Percentiles rank a stretch among this genome's conserved stretches.
Conservation (phyloP, 2,888 invertebrate species). For the Drosophila neotestacea region DNA sequence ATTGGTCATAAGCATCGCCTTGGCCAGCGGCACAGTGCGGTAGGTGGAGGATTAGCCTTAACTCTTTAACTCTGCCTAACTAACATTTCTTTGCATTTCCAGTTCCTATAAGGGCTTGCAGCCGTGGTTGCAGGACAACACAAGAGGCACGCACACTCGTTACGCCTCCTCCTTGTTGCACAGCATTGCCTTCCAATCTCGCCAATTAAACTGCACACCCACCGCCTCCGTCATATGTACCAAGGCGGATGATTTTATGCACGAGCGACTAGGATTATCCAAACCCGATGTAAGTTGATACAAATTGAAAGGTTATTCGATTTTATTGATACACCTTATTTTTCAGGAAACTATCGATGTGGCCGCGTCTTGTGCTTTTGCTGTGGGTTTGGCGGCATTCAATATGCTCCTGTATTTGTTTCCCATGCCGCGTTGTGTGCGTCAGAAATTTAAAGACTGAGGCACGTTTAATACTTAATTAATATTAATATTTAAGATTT, state of each 20-base stretch:
- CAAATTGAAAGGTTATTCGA: neutral
- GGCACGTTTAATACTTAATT: neutral
- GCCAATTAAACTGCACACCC: slow-evolving; percentile 86
- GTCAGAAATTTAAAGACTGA: slow-evolving; percentile 92
- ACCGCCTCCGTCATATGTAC: slow-evolving; percentile 85
- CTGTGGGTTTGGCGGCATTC: slow-evolving; percentile 91
- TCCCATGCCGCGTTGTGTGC: slow-evolving; percentile 93
- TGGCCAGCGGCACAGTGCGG: slow-evolving; percentile 93
- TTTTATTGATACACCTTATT: neutral
- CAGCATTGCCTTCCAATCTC: slow-evolving; percentile 89
- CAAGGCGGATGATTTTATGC: slow-evolving; percentile 84
- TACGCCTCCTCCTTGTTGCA: slow-evolving; percentile 92
- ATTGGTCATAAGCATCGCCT: slow-evolving; percentile 89
- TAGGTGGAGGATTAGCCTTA: slow-evolving; percentile 81
- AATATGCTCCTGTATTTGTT: slow-evolving; percentile 94
- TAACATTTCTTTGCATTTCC: slow-evolving; percentile 35
- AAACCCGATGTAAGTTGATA: slow-evolving; percentile 83
- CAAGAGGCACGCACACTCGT: slow-evolving; percentile 91
- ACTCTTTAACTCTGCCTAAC: no score
- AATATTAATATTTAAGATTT: slow-evolving; percentile 6
- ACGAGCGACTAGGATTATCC: slow-evolving; percentile 84
- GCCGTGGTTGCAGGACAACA: slow-evolving; percentile 92
- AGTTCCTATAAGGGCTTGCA: slow-evolving; percentile 92
- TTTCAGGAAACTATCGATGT: slow-evolving; percentile 90
- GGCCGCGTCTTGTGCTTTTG: slow-evolving; percentile 93